phyloP scores from a whole-genome alignment of 2,113 vertebrate species.

The Campylorhamphus procurvoides region DNA sequence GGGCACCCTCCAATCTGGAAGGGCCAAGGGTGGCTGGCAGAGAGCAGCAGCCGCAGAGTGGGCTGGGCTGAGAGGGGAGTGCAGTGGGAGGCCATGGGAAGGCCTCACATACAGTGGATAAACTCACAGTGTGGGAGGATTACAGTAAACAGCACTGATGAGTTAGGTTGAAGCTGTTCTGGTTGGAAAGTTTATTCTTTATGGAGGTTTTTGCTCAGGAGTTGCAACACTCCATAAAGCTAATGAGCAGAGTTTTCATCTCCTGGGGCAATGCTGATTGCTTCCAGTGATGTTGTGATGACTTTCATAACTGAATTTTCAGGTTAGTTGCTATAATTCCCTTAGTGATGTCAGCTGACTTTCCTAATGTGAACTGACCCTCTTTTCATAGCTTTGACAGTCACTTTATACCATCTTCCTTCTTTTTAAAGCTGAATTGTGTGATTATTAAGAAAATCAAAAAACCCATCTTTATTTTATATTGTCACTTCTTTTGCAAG shows the following conservation, averaged over 20 bases:
- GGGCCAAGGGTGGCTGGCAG: background rate
- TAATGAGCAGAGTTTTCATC: background rate
- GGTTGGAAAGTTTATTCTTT: background rate
- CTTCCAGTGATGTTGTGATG: background rate
- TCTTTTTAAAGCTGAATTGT: background rate
- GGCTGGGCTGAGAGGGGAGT: background rate
- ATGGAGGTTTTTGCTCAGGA: background rate
- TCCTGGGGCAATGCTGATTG: background rate
- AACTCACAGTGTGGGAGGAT: background rate
- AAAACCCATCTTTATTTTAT: background rate
- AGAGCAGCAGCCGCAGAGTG: background rate
- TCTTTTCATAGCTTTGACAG: background rate
- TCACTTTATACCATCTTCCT: background rate
- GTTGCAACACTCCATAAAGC: background rate
- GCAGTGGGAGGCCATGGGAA: fast-evolving
- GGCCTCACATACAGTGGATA: background rate
- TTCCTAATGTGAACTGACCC: background rate
- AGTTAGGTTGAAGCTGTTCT: background rate
- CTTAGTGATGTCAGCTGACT: background rate
- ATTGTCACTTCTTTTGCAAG: background rate
- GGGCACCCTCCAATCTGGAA: background rate
- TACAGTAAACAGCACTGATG: background rate
- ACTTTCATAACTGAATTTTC: constrained; percentile 10
- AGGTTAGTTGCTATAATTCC: background rate
- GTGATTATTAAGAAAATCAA: background rate